Conservation (phyloP, 2,888 invertebrate species). For the Latheticus oryzae region DNA sequence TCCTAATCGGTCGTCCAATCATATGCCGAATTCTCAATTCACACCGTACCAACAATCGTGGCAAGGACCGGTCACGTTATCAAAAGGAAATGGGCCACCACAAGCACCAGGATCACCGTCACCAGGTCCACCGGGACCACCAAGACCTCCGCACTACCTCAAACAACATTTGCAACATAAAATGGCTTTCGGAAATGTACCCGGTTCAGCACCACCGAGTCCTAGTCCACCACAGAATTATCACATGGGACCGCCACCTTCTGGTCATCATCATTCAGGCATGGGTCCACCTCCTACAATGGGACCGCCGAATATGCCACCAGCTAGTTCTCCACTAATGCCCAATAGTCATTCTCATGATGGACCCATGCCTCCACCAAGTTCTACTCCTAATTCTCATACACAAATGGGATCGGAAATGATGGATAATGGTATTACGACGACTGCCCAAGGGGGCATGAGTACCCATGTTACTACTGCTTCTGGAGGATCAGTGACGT, state of each 20-base stretch:
- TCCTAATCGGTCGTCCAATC: slow-evolving; percentile 69
- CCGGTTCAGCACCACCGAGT: slow-evolving; percentile 71
- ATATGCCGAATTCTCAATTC: slow-evolving; percentile 67
- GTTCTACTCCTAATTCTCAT: slow-evolving; percentile 68
- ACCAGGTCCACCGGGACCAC: slow-evolving; percentile 61
- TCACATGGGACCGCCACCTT: slow-evolving; percentile 71
- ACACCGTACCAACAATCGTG: slow-evolving; percentile 62
- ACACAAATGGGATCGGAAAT: slow-evolving; percentile 64
- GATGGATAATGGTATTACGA: slow-evolving; percentile 70
- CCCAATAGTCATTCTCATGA: slow-evolving; percentile 64
- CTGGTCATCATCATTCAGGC: slow-evolving; percentile 65
- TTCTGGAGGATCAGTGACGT: slow-evolving; percentile 78
- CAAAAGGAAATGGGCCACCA: slow-evolving; percentile 59
- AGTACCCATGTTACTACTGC: slow-evolving; percentile 63
- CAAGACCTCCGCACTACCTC: slow-evolving; percentile 73
- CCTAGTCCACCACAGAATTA: slow-evolving; percentile 71
- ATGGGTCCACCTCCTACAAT: slow-evolving; percentile 74
- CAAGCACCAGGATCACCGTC: slow-evolving; percentile 68
- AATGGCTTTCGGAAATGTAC: slow-evolving; percentile 70
- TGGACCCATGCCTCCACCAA: slow-evolving; percentile 67
- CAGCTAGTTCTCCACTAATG: slow-evolving; percentile 63
- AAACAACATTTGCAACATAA: slow-evolving; percentile 80
- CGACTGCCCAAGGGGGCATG: slow-evolving; percentile 70
- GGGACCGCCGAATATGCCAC: slow-evolving; percentile 76
- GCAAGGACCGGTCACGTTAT: slow-evolving; percentile 55